A percentile compares a stretch with the other conserved stretches of the same genome.
phyloP scores from a whole-genome alignment of 2,888 invertebrate genomes.

The Drosophila mettleri region DNA sequence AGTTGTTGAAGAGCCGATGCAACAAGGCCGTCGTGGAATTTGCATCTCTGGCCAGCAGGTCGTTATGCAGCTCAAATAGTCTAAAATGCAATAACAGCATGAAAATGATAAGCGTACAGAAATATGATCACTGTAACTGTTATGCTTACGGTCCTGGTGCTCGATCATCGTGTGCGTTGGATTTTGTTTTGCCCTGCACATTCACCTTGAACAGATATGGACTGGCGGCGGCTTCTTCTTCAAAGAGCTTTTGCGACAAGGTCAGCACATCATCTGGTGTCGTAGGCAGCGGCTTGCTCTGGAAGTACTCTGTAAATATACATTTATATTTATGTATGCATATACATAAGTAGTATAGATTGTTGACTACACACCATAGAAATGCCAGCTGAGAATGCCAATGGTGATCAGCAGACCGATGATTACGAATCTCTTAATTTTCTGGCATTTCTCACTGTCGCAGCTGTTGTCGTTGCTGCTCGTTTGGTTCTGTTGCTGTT shows the following conservation, averaged over 20 bases:
- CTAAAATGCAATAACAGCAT: constrained; percentile 35
- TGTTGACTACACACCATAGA: constrained; percentile 77
- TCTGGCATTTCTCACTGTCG: constrained; percentile 71
- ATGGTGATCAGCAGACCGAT: constrained; percentile 65
- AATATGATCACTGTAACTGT: background rate
- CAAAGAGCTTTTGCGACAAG: constrained; percentile 68
- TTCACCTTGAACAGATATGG: constrained; percentile 71
- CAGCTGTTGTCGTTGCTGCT: constrained; percentile 46
- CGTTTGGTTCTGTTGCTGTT: constrained; percentile 36
- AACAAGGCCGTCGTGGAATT: constrained; percentile 73
- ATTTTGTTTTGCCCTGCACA: constrained; percentile 76
- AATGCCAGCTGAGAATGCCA: constrained; percentile 78
- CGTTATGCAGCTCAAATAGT: constrained; percentile 71
- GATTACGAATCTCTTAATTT: constrained; percentile 72
- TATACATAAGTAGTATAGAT: background rate
- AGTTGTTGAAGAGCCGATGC: constrained; percentile 77
- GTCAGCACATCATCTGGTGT: constrained; percentile 64
- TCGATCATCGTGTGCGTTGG: constrained; percentile 71
- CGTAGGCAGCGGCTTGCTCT: constrained; percentile 64
- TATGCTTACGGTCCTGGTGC: constrained; percentile 74
- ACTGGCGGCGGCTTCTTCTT: constrained; percentile 66
- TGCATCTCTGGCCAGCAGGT: constrained; percentile 56
- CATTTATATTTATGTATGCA: too few relatives aligned
- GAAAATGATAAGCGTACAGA: background rate
- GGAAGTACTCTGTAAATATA: constrained; percentile 71